Evolutionary conservation across 2,888 invertebrate genomes (phyloP), one percentile per base, ranked within the genome.

Genomic region (Celastrina argiolus): DNA sequence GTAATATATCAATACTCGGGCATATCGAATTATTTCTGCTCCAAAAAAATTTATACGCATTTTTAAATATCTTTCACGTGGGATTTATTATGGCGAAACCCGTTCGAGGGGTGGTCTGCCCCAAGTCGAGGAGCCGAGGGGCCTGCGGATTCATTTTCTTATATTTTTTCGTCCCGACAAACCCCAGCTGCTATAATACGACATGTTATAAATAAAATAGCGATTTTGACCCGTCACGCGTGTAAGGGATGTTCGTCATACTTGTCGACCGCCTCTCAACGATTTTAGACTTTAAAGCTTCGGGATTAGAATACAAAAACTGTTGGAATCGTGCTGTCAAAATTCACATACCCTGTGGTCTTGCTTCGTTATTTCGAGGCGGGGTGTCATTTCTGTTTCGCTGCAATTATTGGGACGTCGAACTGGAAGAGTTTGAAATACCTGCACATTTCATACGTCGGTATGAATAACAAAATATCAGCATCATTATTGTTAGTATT

Each of bases 11-110:
- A 84, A 83, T 81, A 78, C 78, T 80, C 76, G 73, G 75, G 78
- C 79, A 73, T 80, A 81, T 80, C 83, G 79, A 86, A 89, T 89
- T 87, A 89, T 85, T 85, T 85, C 83, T 88, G 88, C 89, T 83
- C 88, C 85, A 86, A 90, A 90, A 88, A 70, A 88, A 88, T 88
- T 89, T 87, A 88, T 89, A 90, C 90, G 88, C 90, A 81, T 90
- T 91, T 91, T 88, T 90, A 90, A 90, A 87, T 83, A 80, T 88
- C 87, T 87, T 89, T 87, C 83, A 87, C 91, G 91, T 91, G 91
- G 89, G 91, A 91, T 88, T 89, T 89, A 88, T 85, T 84, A 79
- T 76, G 76, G 77, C 76, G 81, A 81, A 90, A 90, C 90, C 90
- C 90, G 90, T 91, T 90, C 85, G 81, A 86, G 78, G 89, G 89